Conservation (phyloP, 2,888 invertebrate genomes). For the Meandrusa payeni region DNA sequence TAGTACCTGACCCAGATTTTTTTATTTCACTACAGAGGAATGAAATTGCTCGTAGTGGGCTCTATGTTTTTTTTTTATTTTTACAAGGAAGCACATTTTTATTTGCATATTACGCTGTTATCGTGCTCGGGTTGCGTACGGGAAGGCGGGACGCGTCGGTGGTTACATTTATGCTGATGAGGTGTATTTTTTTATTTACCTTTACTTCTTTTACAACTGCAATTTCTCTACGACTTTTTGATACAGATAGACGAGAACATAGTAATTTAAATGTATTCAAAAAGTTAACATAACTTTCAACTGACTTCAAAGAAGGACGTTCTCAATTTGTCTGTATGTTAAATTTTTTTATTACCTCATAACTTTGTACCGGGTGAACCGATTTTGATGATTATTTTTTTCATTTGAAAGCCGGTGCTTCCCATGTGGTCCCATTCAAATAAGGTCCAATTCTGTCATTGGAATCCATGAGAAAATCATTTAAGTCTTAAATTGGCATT, state of each 20-base stretch:
- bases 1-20: constrained; percentile 71
- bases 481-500: no score
- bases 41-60: constrained; percentile 71
- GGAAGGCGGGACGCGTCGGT: constrained; percentile 31
- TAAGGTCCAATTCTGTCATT: no score
- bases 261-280: neutral
- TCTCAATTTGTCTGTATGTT: no score
- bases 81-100: constrained; percentile 52
- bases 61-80: constrained; percentile 47
- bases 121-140: constrained; percentile 23
- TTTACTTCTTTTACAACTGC: constrained; percentile 1
- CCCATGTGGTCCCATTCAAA: no score
- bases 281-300: no score
- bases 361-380: no score
- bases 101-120: constrained; percentile 50
- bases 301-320: no score
- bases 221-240: neutral
- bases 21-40: constrained; percentile 70
- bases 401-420: no score
- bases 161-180: constrained; percentile 37
- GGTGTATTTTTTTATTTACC: constrained; percentile 9
- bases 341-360: no score
- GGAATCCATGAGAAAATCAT: no score
- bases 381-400: no score
- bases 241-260: neutral